Percentiles rank a stretch among this genome's conserved stretches.
Conservation (phyloP, 2,888 invertebrate genomes). For the Eudasyphora cyanicolor region DNA sequence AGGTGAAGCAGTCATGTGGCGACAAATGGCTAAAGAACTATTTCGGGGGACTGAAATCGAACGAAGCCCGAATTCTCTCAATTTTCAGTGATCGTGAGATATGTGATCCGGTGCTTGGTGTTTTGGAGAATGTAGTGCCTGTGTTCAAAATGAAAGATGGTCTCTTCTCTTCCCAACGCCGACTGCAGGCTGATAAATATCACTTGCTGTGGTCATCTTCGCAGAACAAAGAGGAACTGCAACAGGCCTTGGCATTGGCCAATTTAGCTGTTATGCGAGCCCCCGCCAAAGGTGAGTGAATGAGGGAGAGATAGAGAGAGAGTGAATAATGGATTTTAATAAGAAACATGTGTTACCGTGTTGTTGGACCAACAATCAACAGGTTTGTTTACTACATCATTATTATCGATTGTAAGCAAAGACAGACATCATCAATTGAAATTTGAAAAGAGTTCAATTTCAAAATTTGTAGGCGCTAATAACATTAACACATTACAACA, state of each 20-base stretch:
- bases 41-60: conserved; percentile 83
- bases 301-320: neutral
- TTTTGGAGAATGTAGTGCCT: conserved; percentile 85
- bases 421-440: no score
- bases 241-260: conserved; percentile 83
- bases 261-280: conserved; percentile 89
- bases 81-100: conserved; percentile 80
- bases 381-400: conserved; percentile 12
- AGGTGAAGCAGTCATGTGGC: conserved; percentile 80
- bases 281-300: conserved; percentile 82
- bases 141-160: conserved; percentile 86
- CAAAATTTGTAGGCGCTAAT: no score
- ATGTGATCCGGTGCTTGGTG: conserved; percentile 81
- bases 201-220: conserved; percentile 77
- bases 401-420: no score
- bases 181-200: conserved; percentile 84
- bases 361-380: conserved; percentile 8
- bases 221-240: conserved; percentile 79
- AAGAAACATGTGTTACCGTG: neutral
- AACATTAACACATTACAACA: no score
- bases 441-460: no score
- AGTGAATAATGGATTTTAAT: neutral
- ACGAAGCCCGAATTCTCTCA: conserved; percentile 82
- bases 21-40: conserved; percentile 83
- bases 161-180: conserved; percentile 82